A percentile compares a stretch with the other conserved stretches of the same genome.
phyloP scores from a whole-genome alignment of 2,797 vertebrate species.

The Mormyrus hasselquistii region DNA sequence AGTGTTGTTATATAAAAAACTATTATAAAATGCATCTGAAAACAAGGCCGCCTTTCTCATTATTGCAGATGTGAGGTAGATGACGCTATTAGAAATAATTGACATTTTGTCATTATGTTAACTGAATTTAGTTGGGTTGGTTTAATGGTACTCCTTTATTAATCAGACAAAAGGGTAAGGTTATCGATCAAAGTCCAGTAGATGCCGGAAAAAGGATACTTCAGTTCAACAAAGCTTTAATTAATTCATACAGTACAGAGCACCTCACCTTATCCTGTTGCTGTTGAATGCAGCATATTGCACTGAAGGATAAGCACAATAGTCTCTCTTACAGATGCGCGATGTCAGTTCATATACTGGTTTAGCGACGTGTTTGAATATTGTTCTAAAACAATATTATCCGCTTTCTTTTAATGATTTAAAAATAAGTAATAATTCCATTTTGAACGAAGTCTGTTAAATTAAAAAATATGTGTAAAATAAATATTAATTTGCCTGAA shows the following conservation, averaged over 20 bases:
- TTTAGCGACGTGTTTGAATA: not conserved
- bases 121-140: constrained; percentile 15
- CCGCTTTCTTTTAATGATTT: not conserved
- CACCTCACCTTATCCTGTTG: constrained; percentile 14
- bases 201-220: constrained; percentile 16
- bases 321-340: not conserved
- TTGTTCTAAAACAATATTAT: not conserved
- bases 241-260: constrained; percentile 22
- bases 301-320: not conserved
- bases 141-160: constrained; percentile 20
- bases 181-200: constrained; percentile 25
- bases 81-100: not conserved
- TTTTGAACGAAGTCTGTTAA: not conserved
- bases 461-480: not conserved
- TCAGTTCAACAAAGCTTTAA: constrained; percentile 16
- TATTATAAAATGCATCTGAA: not conserved
- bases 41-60: not conserved
- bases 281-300: not conserved
- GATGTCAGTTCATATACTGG: constrained; percentile 11
- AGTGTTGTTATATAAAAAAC: not conserved
- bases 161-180: constrained; percentile 12
- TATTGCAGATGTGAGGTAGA: constrained; percentile 10
- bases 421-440: not conserved
- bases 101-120: constrained; percentile 12
- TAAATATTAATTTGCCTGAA: not conserved